A percentile compares a stretch with the other conserved stretches of the same genome.
Evolutionary conservation across 1,140 invertebrate genomes (phyloP).

Genomic region (Orchestia grillus): DNA sequence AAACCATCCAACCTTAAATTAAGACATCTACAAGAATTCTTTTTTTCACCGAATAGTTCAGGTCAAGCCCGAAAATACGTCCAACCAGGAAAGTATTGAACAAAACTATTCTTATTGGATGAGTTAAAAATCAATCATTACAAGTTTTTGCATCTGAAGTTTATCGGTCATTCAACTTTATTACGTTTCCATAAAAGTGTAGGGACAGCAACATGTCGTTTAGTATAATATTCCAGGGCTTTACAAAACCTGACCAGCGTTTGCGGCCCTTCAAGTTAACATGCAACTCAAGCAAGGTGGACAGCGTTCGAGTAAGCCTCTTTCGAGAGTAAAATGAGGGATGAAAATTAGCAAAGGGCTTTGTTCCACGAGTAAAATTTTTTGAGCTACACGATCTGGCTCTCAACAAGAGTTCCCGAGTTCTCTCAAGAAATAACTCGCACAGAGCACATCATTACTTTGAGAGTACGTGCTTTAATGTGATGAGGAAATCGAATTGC

Average conservation of each 20-base stretch:
- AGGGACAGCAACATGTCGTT: neutral
- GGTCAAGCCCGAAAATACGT: neutral
- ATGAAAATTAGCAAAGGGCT: neutral
- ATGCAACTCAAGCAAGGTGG: neutral
- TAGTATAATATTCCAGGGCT: neutral
- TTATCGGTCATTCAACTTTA: neutral
- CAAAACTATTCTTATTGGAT: neutral
- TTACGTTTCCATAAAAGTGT: neutral
- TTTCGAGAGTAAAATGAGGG: too few relatives aligned
- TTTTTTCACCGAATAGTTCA: neutral
- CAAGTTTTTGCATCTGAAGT: neutral
- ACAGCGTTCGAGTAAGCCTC: neutral
- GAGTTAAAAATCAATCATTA: neutral
- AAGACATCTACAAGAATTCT: neutral
- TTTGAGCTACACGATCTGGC: neutral
- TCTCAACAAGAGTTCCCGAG: neutral
- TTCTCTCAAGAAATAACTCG: neutral
- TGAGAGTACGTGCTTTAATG: neutral
- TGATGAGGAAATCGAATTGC: neutral
- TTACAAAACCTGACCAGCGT: neutral
- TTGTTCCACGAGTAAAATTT: neutral
- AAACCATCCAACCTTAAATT: conserved; percentile 14
- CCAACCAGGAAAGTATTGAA: neutral
- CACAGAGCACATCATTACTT: neutral
- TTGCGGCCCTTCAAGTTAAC: neutral